Percentiles rank a stretch among this genome's conserved stretches.
phyloP scores from a whole-genome alignment of 1,140 invertebrate species.

The Pogonus chalceus region DNA sequence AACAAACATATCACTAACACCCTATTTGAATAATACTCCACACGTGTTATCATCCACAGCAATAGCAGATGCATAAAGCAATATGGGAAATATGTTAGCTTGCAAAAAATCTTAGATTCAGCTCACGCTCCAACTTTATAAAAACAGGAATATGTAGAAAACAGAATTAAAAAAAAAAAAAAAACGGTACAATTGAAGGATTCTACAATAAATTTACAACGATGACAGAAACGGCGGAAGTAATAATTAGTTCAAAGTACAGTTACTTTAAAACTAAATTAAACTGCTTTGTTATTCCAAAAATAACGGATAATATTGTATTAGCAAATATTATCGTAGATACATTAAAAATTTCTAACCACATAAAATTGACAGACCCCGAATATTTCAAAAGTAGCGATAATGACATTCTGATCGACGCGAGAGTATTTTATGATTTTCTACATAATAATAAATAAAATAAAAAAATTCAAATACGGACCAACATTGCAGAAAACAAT shows the following conservation, averaged over 20 bases:
- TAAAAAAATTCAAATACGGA: not conserved
- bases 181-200: not conserved
- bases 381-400: not conserved
- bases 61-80: not conserved
- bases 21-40: not conserved
- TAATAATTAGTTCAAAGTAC: not conserved
- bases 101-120: not conserved
- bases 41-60: constrained; percentile 7
- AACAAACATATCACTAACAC: too few relatives aligned
- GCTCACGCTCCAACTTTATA: not conserved
- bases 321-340: not conserved
- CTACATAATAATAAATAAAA: constrained; percentile 9
- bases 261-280: not conserved
- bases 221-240: not conserved
- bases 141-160: not conserved
- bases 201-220: not conserved
- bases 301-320: constrained; percentile 5
- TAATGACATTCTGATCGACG: constrained; percentile 12
- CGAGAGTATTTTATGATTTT: constrained; percentile 11
- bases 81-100: not conserved
- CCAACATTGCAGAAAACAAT: constrained; percentile 13
- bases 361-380: not conserved
- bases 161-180: not conserved
- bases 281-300: not conserved
- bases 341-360: not conserved